Percentiles rank a stretch among this genome's conserved stretches.
These are phyloP conservation scores for Margarornis squamiger DNA, from an alignment of 2,797 vertebrate species.

Conservation along the genomic window DNA sequence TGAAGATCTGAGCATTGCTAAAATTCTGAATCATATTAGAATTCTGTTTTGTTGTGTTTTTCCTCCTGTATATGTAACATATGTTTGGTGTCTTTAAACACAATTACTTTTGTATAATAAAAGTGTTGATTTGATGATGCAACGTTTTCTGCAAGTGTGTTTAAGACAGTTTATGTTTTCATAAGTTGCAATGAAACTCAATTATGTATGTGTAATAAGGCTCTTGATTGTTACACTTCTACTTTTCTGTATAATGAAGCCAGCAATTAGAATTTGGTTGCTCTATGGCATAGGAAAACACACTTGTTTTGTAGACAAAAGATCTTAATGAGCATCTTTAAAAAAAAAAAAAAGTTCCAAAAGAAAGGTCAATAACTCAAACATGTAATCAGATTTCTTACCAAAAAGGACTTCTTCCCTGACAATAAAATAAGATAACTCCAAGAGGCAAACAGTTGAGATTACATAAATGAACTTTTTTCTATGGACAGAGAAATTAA, in stretches of 20 bases:
- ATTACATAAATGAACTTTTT: slow-evolving; percentile 39
- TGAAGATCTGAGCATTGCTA: slow-evolving; percentile 26
- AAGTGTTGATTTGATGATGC: slow-evolving; percentile 80
- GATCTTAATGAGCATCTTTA: slow-evolving; percentile 74
- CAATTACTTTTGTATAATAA: slow-evolving; percentile 82
- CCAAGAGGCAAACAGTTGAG: neutral
- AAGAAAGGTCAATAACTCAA: slow-evolving; percentile 75
- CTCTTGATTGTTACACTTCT: slow-evolving; percentile 82
- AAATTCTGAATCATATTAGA: slow-evolving; percentile 61
- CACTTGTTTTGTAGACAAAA: slow-evolving; percentile 80
- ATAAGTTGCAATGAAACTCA: slow-evolving; percentile 82
- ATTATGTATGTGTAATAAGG: slow-evolving; percentile 84
- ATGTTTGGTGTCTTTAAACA: slow-evolving; percentile 79
- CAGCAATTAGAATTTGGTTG: slow-evolving; percentile 83
- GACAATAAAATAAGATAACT: slow-evolving; percentile 57
- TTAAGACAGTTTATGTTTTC: slow-evolving; percentile 83
- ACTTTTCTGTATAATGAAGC: slow-evolving; percentile 81
- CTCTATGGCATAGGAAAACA: slow-evolving; percentile 77
- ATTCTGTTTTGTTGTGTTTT: neutral
- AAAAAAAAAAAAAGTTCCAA: neutral
- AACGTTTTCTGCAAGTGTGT: slow-evolving; percentile 81
- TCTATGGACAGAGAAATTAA: neutral
- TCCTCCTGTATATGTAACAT: slow-evolving; percentile 72
- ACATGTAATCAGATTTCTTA: slow-evolving; percentile 78
- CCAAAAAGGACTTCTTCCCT: slow-evolving; percentile 60